A percentile compares a stretch with the other conserved stretches of the same genome.
These are phyloP conservation scores for Zaprionus kolodkinae DNA, from an alignment of 1,140 invertebrate genomes.

Conservation along the genomic window DNA sequence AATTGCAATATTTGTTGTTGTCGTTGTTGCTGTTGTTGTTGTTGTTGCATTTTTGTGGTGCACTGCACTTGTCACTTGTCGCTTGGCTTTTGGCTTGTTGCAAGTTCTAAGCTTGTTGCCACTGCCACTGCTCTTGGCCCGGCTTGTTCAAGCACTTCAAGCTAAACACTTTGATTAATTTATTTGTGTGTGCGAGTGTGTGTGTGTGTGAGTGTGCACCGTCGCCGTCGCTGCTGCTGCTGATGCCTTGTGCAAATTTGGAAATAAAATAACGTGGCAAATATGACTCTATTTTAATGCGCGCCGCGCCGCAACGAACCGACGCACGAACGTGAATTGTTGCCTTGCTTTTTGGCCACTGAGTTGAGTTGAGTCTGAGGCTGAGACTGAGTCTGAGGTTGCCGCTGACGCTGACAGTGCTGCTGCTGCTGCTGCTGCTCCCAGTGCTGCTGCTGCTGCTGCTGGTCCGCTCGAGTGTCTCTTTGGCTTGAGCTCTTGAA, in stretches of 20 bases:
- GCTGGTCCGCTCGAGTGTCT: constrained; percentile 83
- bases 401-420: constrained; percentile 11
- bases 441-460: constrained; percentile 46
- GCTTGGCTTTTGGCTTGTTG: constrained; percentile 16
- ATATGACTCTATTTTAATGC: constrained; percentile 70
- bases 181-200: constrained; percentile 54
- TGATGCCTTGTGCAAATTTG: constrained; percentile 69
- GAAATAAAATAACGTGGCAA: constrained; percentile 75
- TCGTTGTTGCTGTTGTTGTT: constrained; percentile 1
- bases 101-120: constrained; percentile 31
- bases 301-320: constrained; percentile 73
- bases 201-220: constrained; percentile 37
- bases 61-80: constrained; percentile 60
- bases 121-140: constrained; percentile 22
- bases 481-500: constrained; percentile 84
- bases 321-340: constrained; percentile 77
- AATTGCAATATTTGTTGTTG: constrained; percentile 40
- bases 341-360: constrained; percentile 76
- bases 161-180: constrained; percentile 73
- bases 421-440: constrained; percentile 26
- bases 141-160: constrained; percentile 59
- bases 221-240: neutral
- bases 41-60: constrained; percentile 57
- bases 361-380: constrained; percentile 26
- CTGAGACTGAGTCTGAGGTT: constrained; percentile 48